phyloP scores from a whole-genome alignment of 2,113 vertebrate genomes.

The Trematocara zebra region DNA sequence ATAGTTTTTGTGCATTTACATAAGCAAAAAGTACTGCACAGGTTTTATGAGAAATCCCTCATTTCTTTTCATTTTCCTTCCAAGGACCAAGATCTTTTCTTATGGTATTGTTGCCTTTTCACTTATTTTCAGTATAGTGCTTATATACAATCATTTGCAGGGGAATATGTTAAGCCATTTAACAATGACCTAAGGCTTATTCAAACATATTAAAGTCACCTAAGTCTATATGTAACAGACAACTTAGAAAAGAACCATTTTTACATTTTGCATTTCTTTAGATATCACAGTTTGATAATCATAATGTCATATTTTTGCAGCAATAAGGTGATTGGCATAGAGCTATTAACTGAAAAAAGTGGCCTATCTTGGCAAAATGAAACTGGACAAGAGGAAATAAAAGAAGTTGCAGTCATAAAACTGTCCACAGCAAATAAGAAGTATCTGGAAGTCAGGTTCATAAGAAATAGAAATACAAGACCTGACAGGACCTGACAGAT shows the following conservation, averaged over 20 bases:
- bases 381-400: background rate
- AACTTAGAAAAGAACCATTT: background rate
- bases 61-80: background rate
- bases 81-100: background rate
- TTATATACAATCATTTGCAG: background rate
- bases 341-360: background rate
- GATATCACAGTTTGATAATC: background rate
- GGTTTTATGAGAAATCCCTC: background rate
- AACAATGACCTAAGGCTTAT: background rate
- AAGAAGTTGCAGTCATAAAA: background rate
- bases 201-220: background rate
- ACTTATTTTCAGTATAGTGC: background rate
- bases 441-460: background rate
- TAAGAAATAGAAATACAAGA: background rate
- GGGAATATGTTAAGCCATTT: background rate
- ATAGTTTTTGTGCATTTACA: background rate
- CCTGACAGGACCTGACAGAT: background rate
- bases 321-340: background rate
- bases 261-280: background rate
- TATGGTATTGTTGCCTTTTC: background rate
- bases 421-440: background rate
- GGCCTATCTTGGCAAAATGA: background rate
- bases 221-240: background rate
- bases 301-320: background rate
- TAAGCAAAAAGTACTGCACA: background rate